These are phyloP conservation scores for Enoplosus armatus DNA, from an alignment of 2,797 vertebrate species.

Conservation along the genomic window DNA sequence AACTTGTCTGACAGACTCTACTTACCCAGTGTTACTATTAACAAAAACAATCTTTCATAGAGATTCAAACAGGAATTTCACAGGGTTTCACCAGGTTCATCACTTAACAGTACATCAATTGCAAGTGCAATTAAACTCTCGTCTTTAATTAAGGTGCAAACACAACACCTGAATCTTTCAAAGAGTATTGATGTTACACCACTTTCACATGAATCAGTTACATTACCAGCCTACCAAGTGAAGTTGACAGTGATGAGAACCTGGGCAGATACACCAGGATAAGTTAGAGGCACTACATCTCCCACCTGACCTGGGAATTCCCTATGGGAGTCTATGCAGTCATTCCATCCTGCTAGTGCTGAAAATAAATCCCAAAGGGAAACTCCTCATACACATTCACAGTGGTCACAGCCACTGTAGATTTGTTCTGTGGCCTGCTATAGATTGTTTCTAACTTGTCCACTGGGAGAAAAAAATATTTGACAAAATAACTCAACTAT, in stretches of 20 bases:
- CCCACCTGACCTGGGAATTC: conserved; percentile 40
- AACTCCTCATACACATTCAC: conserved; percentile 42
- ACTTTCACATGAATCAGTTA: conserved; percentile 1
- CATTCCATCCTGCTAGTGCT: conserved; percentile 32
- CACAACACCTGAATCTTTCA: conserved; percentile 4
- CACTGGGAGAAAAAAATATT: conserved; percentile 3
- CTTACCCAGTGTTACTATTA: not conserved
- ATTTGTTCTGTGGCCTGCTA: conserved; percentile 35
- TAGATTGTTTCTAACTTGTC: conserved; percentile 31
- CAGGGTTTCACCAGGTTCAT: not conserved
- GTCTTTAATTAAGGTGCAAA: conserved; percentile 14
- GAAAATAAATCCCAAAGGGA: conserved; percentile 46
- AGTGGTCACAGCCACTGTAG: conserved; percentile 22
- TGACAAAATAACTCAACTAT: not conserved
- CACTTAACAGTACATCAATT: not conserved
- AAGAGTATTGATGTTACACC: not conserved
- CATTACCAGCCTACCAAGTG: not conserved
- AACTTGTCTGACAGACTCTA: not conserved
- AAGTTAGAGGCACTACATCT: conserved; percentile 27
- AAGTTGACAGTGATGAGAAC: conserved; percentile 30
- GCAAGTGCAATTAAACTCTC: not conserved
- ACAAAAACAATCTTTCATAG: not conserved
- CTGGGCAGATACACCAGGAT: conserved; percentile 14
- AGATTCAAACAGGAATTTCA: not conserved
- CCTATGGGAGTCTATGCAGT: conserved; percentile 37